These are phyloP conservation scores for Siniperca scherzeri DNA, from an alignment of 2,797 vertebrate genomes.

Conservation along the genomic window DNA sequence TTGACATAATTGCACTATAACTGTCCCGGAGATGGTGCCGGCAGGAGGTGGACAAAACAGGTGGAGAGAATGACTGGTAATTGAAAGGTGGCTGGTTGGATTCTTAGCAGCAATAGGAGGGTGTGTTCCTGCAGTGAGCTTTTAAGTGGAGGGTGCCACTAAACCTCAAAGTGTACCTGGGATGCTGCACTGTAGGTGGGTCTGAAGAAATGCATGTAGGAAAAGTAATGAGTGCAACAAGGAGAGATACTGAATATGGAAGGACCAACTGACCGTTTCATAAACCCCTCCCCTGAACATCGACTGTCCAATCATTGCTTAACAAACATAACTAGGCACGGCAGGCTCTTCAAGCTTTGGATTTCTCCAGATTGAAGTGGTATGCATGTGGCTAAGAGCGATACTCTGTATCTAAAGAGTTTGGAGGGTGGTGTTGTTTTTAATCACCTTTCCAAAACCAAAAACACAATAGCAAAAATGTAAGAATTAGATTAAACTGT, in stretches of 20 bases:
- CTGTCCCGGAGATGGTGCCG: slow-evolving; percentile 19
- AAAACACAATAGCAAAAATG: too few species aligned
- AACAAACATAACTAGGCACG: not conserved
- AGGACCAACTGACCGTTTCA: slow-evolving; percentile 7
- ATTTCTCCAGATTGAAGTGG: slow-evolving; percentile 4
- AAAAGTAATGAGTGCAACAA: not conserved
- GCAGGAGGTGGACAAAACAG: slow-evolving; percentile 43
- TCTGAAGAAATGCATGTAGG: not conserved
- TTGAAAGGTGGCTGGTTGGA: slow-evolving; percentile 49
- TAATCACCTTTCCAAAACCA: too few species aligned
- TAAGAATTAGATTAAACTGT: too few species aligned
- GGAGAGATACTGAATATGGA: not conserved
- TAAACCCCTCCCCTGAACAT: not conserved
- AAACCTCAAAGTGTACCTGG: slow-evolving; percentile 10
- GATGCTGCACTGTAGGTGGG: not conserved
- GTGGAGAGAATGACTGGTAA: slow-evolving; percentile 1
- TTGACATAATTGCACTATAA: slow-evolving; percentile 63
- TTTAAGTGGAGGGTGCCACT: slow-evolving; percentile 16
- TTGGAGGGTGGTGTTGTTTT: too few species aligned
- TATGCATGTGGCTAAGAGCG: too few species aligned
- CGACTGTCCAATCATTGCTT: not conserved
- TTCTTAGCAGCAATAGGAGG: slow-evolving; percentile 21
- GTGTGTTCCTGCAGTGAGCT: slow-evolving; percentile 24
- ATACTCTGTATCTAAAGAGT: too few species aligned
- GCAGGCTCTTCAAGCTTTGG: not conserved